Conservation (phyloP, 1,140 invertebrate species). For the Orchesella cincta region DNA sequence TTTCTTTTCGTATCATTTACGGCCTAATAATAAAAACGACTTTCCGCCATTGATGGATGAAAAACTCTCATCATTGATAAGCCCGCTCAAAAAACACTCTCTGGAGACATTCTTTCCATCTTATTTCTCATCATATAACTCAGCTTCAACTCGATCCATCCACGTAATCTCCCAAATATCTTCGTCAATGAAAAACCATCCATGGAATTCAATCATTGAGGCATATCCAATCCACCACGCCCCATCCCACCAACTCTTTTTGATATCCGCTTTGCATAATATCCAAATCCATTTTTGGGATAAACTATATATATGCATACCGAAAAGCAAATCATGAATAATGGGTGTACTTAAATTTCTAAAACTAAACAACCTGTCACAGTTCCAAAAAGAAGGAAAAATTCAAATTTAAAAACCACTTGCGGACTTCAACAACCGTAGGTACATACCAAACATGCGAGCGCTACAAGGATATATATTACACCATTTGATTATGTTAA, state of each 20-base stretch:
- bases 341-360: not conserved
- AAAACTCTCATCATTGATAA: not conserved
- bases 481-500: not conserved
- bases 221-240: not conserved
- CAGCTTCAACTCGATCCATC: not conserved
- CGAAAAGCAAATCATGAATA: not conserved
- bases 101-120: not conserved
- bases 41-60: not conserved
- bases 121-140: not conserved
- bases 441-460: not conserved
- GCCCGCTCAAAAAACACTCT: not conserved
- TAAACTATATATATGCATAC: not conserved
- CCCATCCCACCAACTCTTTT: not conserved
- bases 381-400: not conserved
- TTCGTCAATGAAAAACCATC: not conserved
- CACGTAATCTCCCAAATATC: not conserved
- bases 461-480: not conserved
- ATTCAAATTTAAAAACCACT: conserved; percentile 15
- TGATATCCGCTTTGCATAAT: not conserved
- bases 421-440: conserved; percentile 3
- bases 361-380: conserved; percentile 2
- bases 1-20: not conserved
- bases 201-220: not conserved
- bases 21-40: not conserved
- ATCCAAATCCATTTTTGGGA: not conserved